phyloP scores from a whole-genome alignment of 1,140 invertebrate genomes.

The Drosophila ohnishii region DNA sequence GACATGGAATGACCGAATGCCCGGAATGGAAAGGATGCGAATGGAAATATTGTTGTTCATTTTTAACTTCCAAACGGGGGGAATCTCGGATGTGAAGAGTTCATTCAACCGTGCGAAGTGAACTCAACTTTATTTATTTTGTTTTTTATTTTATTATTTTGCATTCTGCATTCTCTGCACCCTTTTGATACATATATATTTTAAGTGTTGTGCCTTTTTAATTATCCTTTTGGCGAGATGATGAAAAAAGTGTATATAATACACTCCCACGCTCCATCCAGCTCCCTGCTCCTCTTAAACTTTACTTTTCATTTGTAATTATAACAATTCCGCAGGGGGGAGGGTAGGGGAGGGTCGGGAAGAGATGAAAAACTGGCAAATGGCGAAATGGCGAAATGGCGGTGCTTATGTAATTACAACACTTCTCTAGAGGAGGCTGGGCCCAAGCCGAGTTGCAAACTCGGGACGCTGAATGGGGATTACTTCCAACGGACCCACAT shows the following conservation, averaged over 20 bases:
- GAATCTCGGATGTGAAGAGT: not conserved
- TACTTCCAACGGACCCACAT: constrained; percentile 46
- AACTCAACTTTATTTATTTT: constrained; percentile 23
- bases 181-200: constrained; percentile 17
- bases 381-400: constrained; percentile 24
- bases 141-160: constrained; percentile 5
- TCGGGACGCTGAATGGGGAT: constrained; percentile 41
- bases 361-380: constrained; percentile 18
- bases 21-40: not conserved
- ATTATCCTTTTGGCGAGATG: constrained; percentile 34
- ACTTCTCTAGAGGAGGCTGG: constrained; percentile 17
- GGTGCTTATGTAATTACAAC: constrained; percentile 41
- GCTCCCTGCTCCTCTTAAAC: constrained; percentile 4
- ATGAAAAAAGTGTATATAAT: constrained; percentile 23
- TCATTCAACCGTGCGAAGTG: constrained; percentile 14
- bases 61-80: not conserved
- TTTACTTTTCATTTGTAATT: constrained; percentile 39
- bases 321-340: constrained; percentile 21
- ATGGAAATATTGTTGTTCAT: constrained; percentile 17
- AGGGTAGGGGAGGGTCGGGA: not conserved
- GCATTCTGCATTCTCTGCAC: constrained; percentile 1
- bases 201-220: constrained; percentile 41
- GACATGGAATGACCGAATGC: constrained; percentile 1
- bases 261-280: constrained; percentile 4
- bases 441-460: constrained; percentile 26